Evolutionary conservation across 2,113 vertebrate genomes (phyloP), one percentile per base, ranked within the genome.

Genomic region (Pseudonaja textilis): DNA sequence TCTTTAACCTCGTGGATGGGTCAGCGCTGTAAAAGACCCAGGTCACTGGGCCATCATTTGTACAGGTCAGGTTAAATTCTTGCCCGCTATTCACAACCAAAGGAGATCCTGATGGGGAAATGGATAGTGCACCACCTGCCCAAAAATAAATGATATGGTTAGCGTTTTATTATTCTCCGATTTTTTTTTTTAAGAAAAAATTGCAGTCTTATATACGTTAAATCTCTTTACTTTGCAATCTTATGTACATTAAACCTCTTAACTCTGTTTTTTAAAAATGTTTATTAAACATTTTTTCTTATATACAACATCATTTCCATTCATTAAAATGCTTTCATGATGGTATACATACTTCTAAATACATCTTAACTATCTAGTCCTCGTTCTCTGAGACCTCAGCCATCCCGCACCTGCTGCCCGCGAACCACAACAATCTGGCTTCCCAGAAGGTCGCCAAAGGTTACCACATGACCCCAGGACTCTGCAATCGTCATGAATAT

Each of bases 21-120:
- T 95, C 91, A 0, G 95, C 89, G 57, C 85, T 97, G 95, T 97
- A 96, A 87, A 97, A 97, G 94, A 93, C 95, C 98, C 98, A 98
- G 29, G 90, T 97, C 93, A 97, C 96, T 0, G 95, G 95, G 57
- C 91, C 91, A 0, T 95, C 91, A 69, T 97, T 85, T 0, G 56
- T 93, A 94, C 98, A 98, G 0, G 1, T 54, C 90, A 98, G 95
- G 88, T 88, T 96, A 90, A 98, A 89, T 34, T 96, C 93, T 0
- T 97, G 89, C 3, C 97, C 97, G 45, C 92, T 97, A 20, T 94
- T 96, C 59, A 98, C 69, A 93, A 97, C 95, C 88, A 96, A 91
- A 61, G 94, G 93, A 55, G 97, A 93, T 55, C 94, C 89, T 34
- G 93, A 89, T 23, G 96, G 96, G 9, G 90, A 54, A 91, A 97